Percentiles rank a stretch among this genome's conserved stretches.
phyloP scores from a whole-genome alignment of 2,888 invertebrate species.

The Hirtodrosophila trivittata region DNA sequence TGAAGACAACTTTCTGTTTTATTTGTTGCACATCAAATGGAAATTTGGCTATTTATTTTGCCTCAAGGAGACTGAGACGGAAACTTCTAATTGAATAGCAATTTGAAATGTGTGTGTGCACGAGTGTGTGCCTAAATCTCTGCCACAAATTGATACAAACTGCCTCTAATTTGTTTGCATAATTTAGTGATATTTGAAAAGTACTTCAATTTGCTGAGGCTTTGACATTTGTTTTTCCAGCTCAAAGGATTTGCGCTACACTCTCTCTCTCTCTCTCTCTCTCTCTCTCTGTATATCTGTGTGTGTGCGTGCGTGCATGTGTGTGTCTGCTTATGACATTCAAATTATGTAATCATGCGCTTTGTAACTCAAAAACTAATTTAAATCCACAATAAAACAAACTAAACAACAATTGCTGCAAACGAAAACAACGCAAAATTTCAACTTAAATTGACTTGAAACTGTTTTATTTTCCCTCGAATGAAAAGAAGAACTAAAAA shows the following conservation, averaged over 20 bases:
- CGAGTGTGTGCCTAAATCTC: too few species aligned
- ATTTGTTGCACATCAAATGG: conserved; percentile 49
- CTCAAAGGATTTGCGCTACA: conserved; percentile 13
- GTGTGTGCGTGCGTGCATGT: neutral
- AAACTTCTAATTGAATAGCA: conserved; percentile 70
- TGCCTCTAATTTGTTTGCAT: conserved; percentile 50
- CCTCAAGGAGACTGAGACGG: conserved; percentile 14
- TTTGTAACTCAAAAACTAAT: neutral
- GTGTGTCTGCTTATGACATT: neutral
- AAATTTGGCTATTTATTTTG: conserved; percentile 64
- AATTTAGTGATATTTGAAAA: conserved; percentile 33
- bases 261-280: conserved; percentile 2
- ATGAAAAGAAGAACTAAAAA: too few species aligned
- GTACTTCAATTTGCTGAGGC: conserved; percentile 31
- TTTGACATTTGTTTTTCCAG: conserved; percentile 6
- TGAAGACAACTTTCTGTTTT: conserved; percentile 46
- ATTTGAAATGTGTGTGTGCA: conserved; percentile 31
- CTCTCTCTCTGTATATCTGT: neutral
- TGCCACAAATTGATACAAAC: conserved; percentile 47
- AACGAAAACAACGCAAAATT: neutral
- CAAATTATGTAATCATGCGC: neutral
- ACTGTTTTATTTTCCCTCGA: too few species aligned
- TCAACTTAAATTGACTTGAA: neutral
- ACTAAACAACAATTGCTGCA: neutral
- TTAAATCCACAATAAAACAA: conserved; percentile 1